Conservation (phyloP, 2,797 vertebrate genomes). For the Anguilla marmorata region DNA sequence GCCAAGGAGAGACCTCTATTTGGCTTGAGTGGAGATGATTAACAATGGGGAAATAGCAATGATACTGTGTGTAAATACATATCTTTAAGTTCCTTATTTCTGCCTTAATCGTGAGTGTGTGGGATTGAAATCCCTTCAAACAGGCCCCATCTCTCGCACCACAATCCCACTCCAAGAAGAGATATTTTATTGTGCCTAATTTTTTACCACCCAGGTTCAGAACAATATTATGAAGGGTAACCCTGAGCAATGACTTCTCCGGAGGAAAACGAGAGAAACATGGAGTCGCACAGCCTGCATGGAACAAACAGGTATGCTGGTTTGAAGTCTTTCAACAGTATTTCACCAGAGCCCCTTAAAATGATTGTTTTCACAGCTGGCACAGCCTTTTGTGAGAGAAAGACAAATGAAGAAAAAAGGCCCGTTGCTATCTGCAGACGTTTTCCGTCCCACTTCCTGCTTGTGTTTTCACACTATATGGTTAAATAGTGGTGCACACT, state of each 20-base stretch:
- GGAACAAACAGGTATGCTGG: not conserved
- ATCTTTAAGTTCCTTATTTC: not conserved
- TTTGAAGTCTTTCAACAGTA: not conserved
- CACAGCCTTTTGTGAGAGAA: not conserved
- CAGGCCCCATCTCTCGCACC: not conserved
- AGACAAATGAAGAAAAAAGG: not conserved
- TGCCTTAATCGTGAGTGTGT: not conserved
- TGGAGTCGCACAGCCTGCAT: not conserved
- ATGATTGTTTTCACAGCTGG: conserved; percentile 29
- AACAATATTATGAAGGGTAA: not conserved
- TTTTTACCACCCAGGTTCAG: conserved; percentile 21
- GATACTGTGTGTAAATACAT: conserved; percentile 12
- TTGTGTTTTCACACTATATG: not conserved
- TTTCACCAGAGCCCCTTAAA: not conserved
- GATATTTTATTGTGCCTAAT: not conserved
- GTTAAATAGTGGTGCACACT: not conserved
- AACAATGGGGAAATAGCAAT: conserved; percentile 21
- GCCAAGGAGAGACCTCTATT: conserved; percentile 18
- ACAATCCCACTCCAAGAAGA: not conserved
- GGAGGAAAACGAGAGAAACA: not conserved
- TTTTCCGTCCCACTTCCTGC: conserved; percentile 23
- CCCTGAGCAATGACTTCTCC: not conserved
- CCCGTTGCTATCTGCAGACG: conserved; percentile 4
- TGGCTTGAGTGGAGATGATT: conserved; percentile 6
- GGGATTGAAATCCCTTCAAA: conserved; percentile 7